phyloP scores from a whole-genome alignment of 2,888 invertebrate species.

The Carpatolechia fugitivella region DNA sequence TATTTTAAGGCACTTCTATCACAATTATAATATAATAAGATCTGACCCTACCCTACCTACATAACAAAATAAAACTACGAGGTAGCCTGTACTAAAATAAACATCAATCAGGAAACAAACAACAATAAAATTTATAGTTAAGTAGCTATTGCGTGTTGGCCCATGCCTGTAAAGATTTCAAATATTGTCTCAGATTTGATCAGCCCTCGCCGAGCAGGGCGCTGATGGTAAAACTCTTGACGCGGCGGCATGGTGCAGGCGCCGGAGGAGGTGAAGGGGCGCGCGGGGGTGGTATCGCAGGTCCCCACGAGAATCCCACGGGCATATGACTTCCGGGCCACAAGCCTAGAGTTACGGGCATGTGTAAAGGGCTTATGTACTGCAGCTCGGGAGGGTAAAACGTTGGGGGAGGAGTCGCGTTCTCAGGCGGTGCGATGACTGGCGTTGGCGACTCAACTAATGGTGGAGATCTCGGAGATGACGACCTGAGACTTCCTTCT shows the following conservation, averaged over 20 bases:
- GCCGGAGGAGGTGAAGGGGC: conserved; percentile 46
- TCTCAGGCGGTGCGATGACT: conserved; percentile 48
- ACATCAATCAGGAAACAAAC: not conserved
- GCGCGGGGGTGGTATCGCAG: conserved; percentile 46
- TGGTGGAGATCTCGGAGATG: conserved; percentile 67
- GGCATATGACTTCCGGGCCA: conserved; percentile 51
- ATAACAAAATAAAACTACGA: conserved; percentile 23
- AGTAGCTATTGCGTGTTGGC: conserved; percentile 16
- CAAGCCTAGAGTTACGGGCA: conserved; percentile 61
- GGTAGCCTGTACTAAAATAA: conserved; percentile 25
- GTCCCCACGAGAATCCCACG: conserved; percentile 53
- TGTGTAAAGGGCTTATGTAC: conserved; percentile 51
- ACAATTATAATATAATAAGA: conserved; percentile 45
- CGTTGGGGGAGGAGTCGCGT: conserved; percentile 45
- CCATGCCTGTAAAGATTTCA: conserved; percentile 7
- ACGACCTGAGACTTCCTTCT: conserved; percentile 64
- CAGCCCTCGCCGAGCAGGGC: conserved; percentile 73
- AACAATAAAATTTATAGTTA: not conserved
- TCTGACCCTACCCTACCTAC: conserved; percentile 18
- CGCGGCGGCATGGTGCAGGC: conserved; percentile 60
- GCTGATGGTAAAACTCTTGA: conserved; percentile 73
- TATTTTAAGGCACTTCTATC: conserved; percentile 58
- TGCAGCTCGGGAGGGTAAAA: conserved; percentile 59
- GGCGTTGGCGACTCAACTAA: conserved; percentile 65
- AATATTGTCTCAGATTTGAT: conserved; percentile 17